phyloP scores from a whole-genome alignment of 2,113 vertebrate species.

The Ranitomeya variabilis region DNA sequence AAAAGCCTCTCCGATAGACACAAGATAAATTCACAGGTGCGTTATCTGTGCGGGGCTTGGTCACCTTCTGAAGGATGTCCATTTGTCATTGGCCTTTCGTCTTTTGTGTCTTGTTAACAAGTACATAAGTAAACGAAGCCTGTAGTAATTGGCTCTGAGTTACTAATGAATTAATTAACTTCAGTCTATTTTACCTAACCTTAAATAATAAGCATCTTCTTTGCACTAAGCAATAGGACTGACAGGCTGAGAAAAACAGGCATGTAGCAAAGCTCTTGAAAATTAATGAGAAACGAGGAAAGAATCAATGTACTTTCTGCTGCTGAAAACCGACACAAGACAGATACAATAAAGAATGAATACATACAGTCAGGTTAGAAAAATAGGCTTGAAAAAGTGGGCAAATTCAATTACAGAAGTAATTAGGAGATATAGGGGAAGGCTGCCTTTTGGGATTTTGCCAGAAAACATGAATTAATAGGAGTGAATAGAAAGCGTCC shows the following conservation, averaged over 20 bases:
- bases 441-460: constrained; percentile 92
- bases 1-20: constrained; percentile 9
- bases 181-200: constrained; percentile 84
- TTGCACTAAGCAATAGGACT: constrained; percentile 77
- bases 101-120: constrained; percentile 83
- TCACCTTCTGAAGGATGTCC: constrained; percentile 77
- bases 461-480: constrained; percentile 99
- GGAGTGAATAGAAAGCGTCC: constrained; percentile 92
- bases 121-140: constrained; percentile 80
- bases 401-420: constrained; percentile 99
- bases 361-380: constrained; percentile 98
- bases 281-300: constrained; percentile 91
- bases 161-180: constrained; percentile 95
- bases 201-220: constrained; percentile 81
- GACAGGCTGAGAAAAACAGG: constrained; percentile 82
- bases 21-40: constrained; percentile 33
- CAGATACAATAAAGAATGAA: constrained; percentile 98
- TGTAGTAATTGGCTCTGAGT: constrained; percentile 86
- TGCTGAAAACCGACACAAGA: constrained; percentile 92
- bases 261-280: constrained; percentile 86
- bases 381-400: constrained; percentile 98
- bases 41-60: constrained; percentile 66
- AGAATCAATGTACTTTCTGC: constrained; percentile 90
- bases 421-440: constrained; percentile 99
- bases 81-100: constrained; percentile 79